Base-by-base conservation (phyloP, 2,113 vertebrate genomes). In the Dipodomys merriami region DNA sequence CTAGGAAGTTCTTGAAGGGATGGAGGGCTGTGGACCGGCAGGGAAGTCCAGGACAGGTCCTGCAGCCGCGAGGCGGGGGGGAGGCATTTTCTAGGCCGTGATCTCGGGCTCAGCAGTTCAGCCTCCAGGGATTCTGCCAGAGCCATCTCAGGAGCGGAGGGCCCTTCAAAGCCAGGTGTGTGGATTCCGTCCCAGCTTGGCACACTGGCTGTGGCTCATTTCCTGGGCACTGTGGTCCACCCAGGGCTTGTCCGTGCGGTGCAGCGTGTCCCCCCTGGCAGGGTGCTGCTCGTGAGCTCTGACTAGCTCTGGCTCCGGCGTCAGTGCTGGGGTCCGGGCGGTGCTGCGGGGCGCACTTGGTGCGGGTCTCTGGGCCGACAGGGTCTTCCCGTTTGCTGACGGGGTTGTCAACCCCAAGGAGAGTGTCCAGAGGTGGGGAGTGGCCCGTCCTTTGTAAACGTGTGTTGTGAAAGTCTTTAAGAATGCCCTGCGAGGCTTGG, bases 271-370 rank as follows among this genome's bases (percentile, higher is more conserved):
- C 20, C 15, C n/a, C 9, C 18, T 13, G 12, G 19, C 10, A 2
- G 83, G 33, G 2, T 18, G 30, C 25, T 12, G 22, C n/a, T 44
- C 3, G 4, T 0, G 2, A 5, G 60, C 12, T 79, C 84, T 62
- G 15, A 11, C 20, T 62, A 20, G 2, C 22, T 79, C 46, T 18
- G 68, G 22, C 13, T 53, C n/a, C 64, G 13, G 12, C 18, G 53
- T 3, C 2, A 27, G 13, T 44, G 30, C 68, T 2, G 15, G 25
- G 13, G 49, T 39, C 57, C 1, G 3, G 4, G 76, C 1, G 25
- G 20, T 3, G 0, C 11, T 4, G 1, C 2, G 15, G 27, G 30
- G 13, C 12, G 15, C 11, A 9, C 7, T 10, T 57, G 2, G 16
- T 62, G 27, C 20, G 25, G 35, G 79, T 49, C 10, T 72, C 60